Conservation (phyloP, 1,140 invertebrate species). For the Drosophila parabipectinata region DNA sequence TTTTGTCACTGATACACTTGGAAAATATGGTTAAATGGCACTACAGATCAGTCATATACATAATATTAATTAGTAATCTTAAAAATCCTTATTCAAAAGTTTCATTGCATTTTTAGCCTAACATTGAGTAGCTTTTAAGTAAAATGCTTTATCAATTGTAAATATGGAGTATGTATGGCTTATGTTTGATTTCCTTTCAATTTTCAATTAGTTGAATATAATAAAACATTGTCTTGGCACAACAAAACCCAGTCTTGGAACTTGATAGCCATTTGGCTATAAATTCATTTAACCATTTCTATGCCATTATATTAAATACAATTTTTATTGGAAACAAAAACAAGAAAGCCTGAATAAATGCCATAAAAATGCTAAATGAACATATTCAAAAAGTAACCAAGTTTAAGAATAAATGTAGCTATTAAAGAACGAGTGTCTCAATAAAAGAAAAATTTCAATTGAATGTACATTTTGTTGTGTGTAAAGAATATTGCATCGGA, state of each 20-base stretch:
- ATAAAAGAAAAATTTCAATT: not conserved
- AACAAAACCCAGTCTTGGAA: no score
- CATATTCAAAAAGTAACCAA: not conserved
- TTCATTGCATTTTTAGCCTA: not conserved
- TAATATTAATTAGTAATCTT: no score
- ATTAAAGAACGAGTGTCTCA: not conserved
- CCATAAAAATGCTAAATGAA: not conserved
- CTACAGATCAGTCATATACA: no score
- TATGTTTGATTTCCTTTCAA: not conserved
- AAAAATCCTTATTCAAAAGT: not conserved
- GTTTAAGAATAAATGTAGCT: no score
- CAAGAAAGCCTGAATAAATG: not conserved
- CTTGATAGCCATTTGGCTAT: not conserved
- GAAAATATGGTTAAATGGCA: no score
- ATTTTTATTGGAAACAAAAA: not conserved
- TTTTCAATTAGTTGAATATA: not conserved
- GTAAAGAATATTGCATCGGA: not conserved
- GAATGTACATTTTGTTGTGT: not conserved
- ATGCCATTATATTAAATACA: no score
- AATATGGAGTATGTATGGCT: not conserved
- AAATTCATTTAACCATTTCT: not conserved
- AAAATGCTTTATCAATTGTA: not conserved
- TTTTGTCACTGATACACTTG: constrained; percentile 1
- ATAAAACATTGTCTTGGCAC: not conserved
- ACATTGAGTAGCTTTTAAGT: not conserved